Percentiles rank a stretch among this genome's conserved stretches.
Evolutionary conservation across 23 tunicate species (phyloP).

Genomic region (Phallusia fumigata): DNA sequence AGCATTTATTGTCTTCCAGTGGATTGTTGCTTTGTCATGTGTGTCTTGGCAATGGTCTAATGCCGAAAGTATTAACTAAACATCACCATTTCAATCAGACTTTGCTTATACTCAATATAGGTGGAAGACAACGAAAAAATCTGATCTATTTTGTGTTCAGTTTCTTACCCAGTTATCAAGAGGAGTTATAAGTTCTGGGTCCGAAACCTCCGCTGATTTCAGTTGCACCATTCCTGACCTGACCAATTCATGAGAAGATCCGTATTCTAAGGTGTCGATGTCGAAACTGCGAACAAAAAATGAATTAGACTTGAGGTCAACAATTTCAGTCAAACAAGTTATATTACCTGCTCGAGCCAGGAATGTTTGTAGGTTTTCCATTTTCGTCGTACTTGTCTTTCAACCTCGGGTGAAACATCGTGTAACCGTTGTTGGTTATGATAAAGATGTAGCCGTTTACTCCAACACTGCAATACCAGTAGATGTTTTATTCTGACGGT

Average conservation of each 20-base stretch:
- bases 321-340: not conserved
- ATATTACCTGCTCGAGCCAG: conserved; percentile 59
- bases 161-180: conserved; percentile 41
- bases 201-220: not conserved
- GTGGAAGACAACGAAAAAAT: too few relatives aligned
- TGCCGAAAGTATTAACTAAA: too few relatives aligned
- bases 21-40: too few relatives aligned
- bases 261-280: conserved; percentile 34
- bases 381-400: conserved; percentile 22
- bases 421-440: conserved; percentile 75
- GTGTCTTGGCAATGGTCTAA: too few relatives aligned
- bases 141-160: too few relatives aligned
- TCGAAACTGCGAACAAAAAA: conserved; percentile 25
- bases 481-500: too few relatives aligned
- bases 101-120: too few relatives aligned
- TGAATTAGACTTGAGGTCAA: not conserved
- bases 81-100: too few relatives aligned
- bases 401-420: conserved; percentile 57
- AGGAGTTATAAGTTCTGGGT: conserved; percentile 12
- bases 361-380: conserved; percentile 19
- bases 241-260: conserved; percentile 9
- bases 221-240: conserved; percentile 15
- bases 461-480: conserved; percentile 46
- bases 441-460: conserved; percentile 63
- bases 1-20: too few relatives aligned